phyloP scores from a whole-genome alignment of 2,888 invertebrate genomes.

The Romanomermis culicivorax region DNA sequence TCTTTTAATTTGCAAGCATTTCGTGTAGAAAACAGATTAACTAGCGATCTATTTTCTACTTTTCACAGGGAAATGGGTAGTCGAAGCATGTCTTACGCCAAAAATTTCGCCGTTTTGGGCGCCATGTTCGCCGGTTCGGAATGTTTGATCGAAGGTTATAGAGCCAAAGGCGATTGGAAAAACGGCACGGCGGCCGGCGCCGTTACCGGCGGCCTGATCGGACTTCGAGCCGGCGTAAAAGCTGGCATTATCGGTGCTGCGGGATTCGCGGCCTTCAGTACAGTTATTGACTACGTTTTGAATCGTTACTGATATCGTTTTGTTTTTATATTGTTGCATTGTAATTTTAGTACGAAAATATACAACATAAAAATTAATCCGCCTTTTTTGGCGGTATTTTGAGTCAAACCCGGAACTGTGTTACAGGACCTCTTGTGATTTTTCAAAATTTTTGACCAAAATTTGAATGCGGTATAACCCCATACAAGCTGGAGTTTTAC shows the following conservation, averaged over 20 bases:
- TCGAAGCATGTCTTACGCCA: slow-evolving; percentile 74
- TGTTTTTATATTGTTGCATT: not conserved
- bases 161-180: slow-evolving; percentile 85
- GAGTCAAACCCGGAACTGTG: too few species aligned
- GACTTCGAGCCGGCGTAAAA: slow-evolving; percentile 57
- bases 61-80: slow-evolving; percentile 60
- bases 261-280: slow-evolving; percentile 91
- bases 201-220: slow-evolving; percentile 67
- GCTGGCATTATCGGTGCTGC: slow-evolving; percentile 80
- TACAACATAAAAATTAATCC: too few species aligned
- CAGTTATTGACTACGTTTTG: slow-evolving; percentile 60
- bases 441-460: too few species aligned
- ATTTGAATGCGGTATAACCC: too few species aligned
- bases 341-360: too few species aligned
- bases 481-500: too few species aligned
- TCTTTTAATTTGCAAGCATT: too few species aligned
- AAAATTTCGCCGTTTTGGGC: slow-evolving; percentile 90
- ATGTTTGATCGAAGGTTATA: slow-evolving; percentile 56
- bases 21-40: too few species aligned
- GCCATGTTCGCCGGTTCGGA: slow-evolving; percentile 77
- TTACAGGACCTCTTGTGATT: too few species aligned
- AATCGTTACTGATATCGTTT: not conserved
- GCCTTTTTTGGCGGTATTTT: too few species aligned
- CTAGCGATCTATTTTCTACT: too few species aligned
- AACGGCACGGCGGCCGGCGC: slow-evolving; percentile 88